Evolutionary conservation across 2,797 vertebrate genomes (phyloP), one percentile per base, ranked within the genome.

Genomic region (Xiphorhynchus erythropygius): DNA sequence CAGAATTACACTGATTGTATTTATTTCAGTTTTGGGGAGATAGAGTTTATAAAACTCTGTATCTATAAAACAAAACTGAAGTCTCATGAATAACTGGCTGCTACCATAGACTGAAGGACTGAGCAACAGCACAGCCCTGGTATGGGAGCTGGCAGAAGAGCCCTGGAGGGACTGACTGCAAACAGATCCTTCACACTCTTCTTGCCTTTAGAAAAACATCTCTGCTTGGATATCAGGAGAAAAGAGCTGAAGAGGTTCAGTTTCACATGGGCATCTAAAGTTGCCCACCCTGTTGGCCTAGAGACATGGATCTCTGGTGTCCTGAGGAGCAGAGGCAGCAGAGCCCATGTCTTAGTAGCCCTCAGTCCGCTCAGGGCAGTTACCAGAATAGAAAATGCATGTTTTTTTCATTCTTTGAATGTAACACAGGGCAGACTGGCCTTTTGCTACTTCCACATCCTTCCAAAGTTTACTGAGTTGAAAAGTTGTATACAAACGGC

Each of bases 91-190:
- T 64, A 41, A 49, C 25, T 41, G 46, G 3, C 59, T 80, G 57
- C 57, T 90, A 8, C 53, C 28, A 3, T 37, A 4, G 28, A 60
- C 46, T 47, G 47, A 57, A 33, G 33, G 55, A 52, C 19, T 22
- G 50, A 65, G 32, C 28, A n/a, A 0, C 10, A 19, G 28, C 27
- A 13, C 27, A 73, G 19, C 33, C 22, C 23, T 35, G 62, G 53
- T 76, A 10, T 1, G 3, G 13, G 53, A 24, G 35, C 19, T 0
- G 8, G 13, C 10, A 4, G 32, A 30, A 69, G 57, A 76, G 21
- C 9, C 49, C 28, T 39, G 39, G 33, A 22, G 47, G 2, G 2
- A 5, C 33, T 60, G 27, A 8, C 25, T 84, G 62, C 35, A 65
- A 7, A 24, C 46, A 64, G 11, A 35, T 68, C 63, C 50, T 76